Base-by-base conservation (phyloP, 92 coral and sea anemone species). In the Zoanthus sociatus region DNA sequence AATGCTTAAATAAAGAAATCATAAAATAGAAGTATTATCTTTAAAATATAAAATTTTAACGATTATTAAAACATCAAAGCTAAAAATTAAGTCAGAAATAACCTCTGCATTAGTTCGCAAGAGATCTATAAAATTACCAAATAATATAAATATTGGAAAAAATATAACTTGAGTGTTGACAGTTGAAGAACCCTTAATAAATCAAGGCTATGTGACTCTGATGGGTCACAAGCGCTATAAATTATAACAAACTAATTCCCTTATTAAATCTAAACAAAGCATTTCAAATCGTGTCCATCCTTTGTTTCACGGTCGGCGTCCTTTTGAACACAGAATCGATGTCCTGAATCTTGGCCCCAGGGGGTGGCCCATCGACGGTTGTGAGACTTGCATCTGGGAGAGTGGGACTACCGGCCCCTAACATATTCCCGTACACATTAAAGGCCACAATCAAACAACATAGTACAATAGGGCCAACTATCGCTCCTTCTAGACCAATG, bases 371-470 rank as follows among this genome's bases (percentile, higher is more conserved):
- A 74, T 87, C 90, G 12, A 91, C 93, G 18, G 94, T 68, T 83
- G 78, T 54, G 4, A 91, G 55, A 64, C 86, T 88, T 63, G 94
- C 68, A 45, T 88, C 91, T 1, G 81, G 72, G 79, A 63, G 71
- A 12, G 94, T 83, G 9, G 98, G 94, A 56, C 94, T 95, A 58
- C 54, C 73, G 45, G 76, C 91, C 17, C 94, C 95, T 31, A 95
- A 89, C 98, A 95, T 93, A 67, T 76, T 92, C 15, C 97, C 91
- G 70, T 97, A 95, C 21, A 97, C 99, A 83, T 95, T 91, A 83
- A 90, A 90, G 64, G 99, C 99, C 30, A 95, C 99, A 87, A 97
- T 93, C 71, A 97, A 90, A 74, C 99, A 97, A 86, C 99, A 97
- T 8, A 97, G 91, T 83, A 97, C 98, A 75, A 97, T 95, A 10